Conservation (phyloP, 2,888 invertebrate species). For the Lingula anatina region DNA sequence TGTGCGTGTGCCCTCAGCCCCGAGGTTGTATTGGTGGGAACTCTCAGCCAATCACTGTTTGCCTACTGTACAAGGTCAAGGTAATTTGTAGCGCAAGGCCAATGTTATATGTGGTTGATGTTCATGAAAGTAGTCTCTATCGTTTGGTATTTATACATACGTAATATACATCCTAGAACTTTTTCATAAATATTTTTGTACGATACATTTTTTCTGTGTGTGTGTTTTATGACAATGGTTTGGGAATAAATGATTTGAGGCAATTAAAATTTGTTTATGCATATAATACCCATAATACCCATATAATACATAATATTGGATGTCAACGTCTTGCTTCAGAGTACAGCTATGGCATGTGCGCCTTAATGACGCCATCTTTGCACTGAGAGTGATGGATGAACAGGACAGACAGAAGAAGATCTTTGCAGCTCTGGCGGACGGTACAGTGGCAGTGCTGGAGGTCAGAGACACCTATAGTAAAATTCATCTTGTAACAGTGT, state of each 20-base stretch:
- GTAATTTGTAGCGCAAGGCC: no score
- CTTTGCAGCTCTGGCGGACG: constrained; percentile 56
- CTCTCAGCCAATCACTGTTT: constrained; percentile 53
- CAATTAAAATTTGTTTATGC: no score
- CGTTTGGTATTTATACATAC: no score
- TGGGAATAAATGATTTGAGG: no score
- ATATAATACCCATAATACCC: no score
- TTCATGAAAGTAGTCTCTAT: no score
- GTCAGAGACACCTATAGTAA: constrained; percentile 23
- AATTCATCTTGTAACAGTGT: constrained; percentile 1
- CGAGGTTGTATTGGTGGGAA: constrained; percentile 51
- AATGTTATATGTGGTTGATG: no score
- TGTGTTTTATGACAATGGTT: no score
- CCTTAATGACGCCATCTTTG: constrained; percentile 54
- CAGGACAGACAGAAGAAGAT: constrained; percentile 40
- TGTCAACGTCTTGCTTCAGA: constrained; percentile 27
- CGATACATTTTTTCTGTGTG: no score
- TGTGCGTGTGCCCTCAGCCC: constrained; percentile 47
- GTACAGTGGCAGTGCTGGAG: constrained; percentile 56
- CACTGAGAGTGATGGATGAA: constrained; percentile 46
- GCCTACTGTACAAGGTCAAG: constrained; percentile 50
- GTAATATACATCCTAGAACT: no score
- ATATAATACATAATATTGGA: no score
- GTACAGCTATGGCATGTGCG: constrained; percentile 52
- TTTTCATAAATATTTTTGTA: no score